Evolutionary conservation across 2,888 invertebrate genomes (phyloP).

Genomic region (Dione vanillae): DNA sequence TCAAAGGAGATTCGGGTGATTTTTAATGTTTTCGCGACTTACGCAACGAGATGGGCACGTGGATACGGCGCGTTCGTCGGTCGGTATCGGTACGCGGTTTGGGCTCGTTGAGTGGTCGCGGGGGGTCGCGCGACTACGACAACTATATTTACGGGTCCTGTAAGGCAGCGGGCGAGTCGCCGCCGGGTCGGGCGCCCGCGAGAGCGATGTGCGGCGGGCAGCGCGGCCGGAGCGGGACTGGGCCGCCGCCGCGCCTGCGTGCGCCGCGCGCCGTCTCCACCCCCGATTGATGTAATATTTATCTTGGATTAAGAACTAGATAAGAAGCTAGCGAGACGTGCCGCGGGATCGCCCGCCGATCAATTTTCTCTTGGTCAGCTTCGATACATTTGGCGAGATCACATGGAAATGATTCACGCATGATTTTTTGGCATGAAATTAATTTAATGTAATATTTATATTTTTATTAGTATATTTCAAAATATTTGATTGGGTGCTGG

Average conservation of each 20-base stretch:
- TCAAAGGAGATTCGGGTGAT: conserved; percentile 75
- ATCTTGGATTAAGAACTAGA: conserved; percentile 82
- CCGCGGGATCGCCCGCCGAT: conserved; percentile 52
- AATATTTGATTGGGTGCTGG: conserved; percentile 64
- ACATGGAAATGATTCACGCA: not conserved
- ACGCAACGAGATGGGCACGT: conserved; percentile 75
- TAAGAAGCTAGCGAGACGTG: conserved; percentile 67
- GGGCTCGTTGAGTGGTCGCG: not conserved
- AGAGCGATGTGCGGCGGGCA: conserved; percentile 72
- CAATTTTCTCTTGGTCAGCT: conserved; percentile 34
- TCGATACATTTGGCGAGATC: conserved; percentile 12
- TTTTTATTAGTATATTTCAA: conserved; percentile 41
- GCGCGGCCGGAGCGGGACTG: conserved; percentile 81
- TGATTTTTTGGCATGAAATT: conserved; percentile 9
- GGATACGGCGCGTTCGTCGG: conserved; percentile 50
- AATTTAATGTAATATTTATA: conserved; percentile 14
- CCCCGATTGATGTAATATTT: conserved; percentile 83
- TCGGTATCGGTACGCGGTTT: conserved; percentile 36
- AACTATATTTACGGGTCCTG: conserved; percentile 53
- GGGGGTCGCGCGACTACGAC: conserved; percentile 36
- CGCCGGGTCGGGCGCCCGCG: conserved; percentile 72
- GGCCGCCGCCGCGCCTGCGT: conserved; percentile 60
- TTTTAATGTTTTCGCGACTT: conserved; percentile 67
- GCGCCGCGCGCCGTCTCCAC: conserved; percentile 58
- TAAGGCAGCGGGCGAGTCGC: conserved; percentile 70